Conservation (phyloP, 1,140 invertebrate genomes). For the Lasaia peninsularis region DNA sequence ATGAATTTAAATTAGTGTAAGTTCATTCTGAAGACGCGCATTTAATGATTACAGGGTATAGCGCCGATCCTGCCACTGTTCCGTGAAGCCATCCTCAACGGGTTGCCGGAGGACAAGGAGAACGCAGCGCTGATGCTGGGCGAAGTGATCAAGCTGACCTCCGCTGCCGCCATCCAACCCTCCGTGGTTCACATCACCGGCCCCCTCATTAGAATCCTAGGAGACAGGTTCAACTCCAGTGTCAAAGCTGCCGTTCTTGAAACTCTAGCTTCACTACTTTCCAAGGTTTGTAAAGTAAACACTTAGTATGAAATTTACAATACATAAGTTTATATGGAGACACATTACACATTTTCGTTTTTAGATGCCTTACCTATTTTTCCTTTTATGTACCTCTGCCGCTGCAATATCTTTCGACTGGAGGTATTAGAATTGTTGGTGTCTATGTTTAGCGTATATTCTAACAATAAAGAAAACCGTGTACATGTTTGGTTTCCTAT, state of each 20-base stretch:
- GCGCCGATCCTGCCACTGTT: conserved; percentile 96
- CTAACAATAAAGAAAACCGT: too few species aligned
- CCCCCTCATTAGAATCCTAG: conserved; percentile 97
- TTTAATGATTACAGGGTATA: conserved; percentile 90
- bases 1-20: too few species aligned
- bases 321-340: too few species aligned
- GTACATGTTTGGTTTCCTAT: too few species aligned
- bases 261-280: conserved; percentile 93
- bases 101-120: conserved; percentile 96
- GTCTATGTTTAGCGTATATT: too few species aligned
- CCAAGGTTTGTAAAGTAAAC: conserved; percentile 80
- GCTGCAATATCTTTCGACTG: too few species aligned
- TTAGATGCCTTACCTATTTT: too few species aligned
- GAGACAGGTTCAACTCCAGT: conserved; percentile 94
- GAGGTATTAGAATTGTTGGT: too few species aligned
- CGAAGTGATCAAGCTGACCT: conserved; percentile 93
- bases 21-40: too few species aligned
- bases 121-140: conserved; percentile 95
- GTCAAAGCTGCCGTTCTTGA: conserved; percentile 98
- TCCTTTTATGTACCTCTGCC: too few species aligned
- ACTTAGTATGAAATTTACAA: too few species aligned
- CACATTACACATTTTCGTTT: too few species aligned
- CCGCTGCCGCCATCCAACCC: conserved; percentile 90
- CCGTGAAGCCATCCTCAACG: conserved; percentile 96
- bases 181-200: conserved; percentile 98